phyloP scores from a whole-genome alignment of 1,140 invertebrate species.

The Cotesia glomerata region DNA sequence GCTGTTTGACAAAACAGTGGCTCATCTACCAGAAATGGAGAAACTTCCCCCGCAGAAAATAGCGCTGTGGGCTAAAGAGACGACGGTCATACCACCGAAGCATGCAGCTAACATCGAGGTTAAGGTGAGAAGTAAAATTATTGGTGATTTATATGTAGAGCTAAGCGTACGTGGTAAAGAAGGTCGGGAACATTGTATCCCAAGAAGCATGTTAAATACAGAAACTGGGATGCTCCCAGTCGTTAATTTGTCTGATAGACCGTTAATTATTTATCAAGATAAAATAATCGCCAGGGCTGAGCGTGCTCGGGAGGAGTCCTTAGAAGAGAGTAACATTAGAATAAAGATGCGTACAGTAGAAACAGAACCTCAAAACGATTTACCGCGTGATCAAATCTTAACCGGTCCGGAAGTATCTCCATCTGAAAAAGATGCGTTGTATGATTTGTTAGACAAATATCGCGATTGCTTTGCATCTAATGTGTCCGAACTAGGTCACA shows the following conservation, averaged over 20 bases:
- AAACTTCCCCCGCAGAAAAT: conserved; percentile 24
- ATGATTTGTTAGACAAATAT: conserved; percentile 26
- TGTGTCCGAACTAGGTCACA: conserved; percentile 28
- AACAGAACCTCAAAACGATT: background rate
- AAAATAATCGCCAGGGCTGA: conserved; percentile 19
- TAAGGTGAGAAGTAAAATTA: conserved; percentile 19
- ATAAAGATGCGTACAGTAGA: background rate
- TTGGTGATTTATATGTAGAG: conserved; percentile 29
- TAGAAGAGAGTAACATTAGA: conserved; percentile 4
- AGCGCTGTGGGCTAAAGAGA: conserved; percentile 23
- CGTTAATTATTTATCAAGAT: conserved; percentile 9
- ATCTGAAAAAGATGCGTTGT: conserved; percentile 8
- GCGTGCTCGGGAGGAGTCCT: conserved; percentile 4
- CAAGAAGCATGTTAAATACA: conserved; percentile 25
- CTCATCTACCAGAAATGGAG: conserved; percentile 29
- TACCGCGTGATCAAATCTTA: conserved; percentile 20
- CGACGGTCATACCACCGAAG: conserved; percentile 21
- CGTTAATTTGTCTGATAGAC: conserved; percentile 26
- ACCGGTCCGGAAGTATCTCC: background rate
- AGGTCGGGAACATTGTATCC: conserved; percentile 21
- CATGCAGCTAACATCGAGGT: conserved; percentile 30
- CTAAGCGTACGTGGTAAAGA: conserved; percentile 29
- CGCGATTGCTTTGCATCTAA: conserved; percentile 37
- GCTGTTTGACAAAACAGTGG: conserved; percentile 23
- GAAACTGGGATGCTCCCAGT: conserved; percentile 10